Percentiles rank a stretch among this genome's conserved stretches.
phyloP scores from a whole-genome alignment of 2,888 invertebrate genomes.

The Gymnosoma rotundatum region DNA sequence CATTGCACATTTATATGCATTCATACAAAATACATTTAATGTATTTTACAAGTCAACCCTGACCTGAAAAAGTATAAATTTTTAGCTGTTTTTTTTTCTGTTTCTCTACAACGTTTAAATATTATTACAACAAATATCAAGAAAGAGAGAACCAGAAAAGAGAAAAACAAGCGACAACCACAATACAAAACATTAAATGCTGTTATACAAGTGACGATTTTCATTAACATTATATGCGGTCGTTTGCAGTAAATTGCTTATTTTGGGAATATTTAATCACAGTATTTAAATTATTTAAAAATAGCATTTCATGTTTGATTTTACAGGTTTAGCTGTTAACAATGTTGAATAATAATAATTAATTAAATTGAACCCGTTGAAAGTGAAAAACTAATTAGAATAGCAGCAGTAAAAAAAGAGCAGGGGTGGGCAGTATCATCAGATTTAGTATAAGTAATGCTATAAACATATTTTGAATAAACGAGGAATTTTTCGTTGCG shows the following conservation, averaged over 20 bases:
- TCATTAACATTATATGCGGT: constrained; percentile 13
- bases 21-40: constrained; percentile 53
- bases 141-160: constrained; percentile 15
- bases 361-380: too few relatives aligned
- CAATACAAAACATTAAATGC: constrained; percentile 45
- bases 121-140: constrained; percentile 40
- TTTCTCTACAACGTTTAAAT: constrained; percentile 38
- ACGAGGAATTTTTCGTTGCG: too few relatives aligned
- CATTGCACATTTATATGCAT: constrained; percentile 58
- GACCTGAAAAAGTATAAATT: constrained; percentile 67
- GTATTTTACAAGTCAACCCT: constrained; percentile 70
- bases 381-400: too few relatives aligned
- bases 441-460: too few relatives aligned
- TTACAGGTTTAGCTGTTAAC: too few relatives aligned
- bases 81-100: constrained; percentile 29
- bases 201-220: constrained; percentile 67
- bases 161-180: constrained; percentile 2
- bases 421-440: too few relatives aligned
- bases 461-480: too few relatives aligned
- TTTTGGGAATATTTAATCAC: neutral
- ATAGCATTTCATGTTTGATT: neutral
- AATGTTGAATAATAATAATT: too few relatives aligned
- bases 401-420: too few relatives aligned
- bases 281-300: neutral
- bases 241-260: neutral